A percentile compares a stretch with the other conserved stretches of the same genome.
phyloP scores from a whole-genome alignment of 30 jellyfish, hydroid and myxozoan genomes.

The Nemopilema nomurai region DNA sequence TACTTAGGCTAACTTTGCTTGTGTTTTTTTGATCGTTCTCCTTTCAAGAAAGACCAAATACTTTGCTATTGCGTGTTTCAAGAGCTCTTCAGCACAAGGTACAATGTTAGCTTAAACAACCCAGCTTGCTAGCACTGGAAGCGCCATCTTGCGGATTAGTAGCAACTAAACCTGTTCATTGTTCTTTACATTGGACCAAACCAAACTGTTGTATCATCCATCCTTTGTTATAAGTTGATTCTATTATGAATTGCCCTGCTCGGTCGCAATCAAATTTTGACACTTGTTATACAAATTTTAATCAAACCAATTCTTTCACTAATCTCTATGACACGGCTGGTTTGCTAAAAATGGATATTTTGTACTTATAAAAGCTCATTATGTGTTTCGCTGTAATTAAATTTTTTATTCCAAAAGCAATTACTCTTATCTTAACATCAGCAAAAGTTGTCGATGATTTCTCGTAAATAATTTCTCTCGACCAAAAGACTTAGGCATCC shows the following conservation, averaged over 20 bases:
- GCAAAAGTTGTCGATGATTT: background rate
- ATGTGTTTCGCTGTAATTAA: background rate
- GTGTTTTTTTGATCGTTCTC: too few species aligned
- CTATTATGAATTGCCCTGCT: background rate
- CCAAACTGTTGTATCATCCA: background rate
- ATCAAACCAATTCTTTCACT: background rate
- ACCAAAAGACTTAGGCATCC: too few species aligned
- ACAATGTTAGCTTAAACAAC: too few species aligned
- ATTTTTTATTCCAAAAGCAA: background rate
- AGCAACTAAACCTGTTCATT: too few species aligned
- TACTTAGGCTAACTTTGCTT: too few species aligned
- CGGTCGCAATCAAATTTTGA: background rate
- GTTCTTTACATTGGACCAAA: too few species aligned
- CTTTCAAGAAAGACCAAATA: too few species aligned
- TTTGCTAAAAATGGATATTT: background rate
- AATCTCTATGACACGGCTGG: background rate
- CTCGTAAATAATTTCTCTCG: background rate
- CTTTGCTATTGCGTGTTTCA: too few species aligned
- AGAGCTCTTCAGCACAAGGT: too few species aligned
- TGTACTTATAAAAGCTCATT: background rate
- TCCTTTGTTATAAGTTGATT: background rate
- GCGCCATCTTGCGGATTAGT: too few species aligned
- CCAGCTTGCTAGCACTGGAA: too few species aligned
- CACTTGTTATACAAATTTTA: too few species aligned
- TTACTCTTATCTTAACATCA: conserved; percentile 1